Evolutionary conservation across 2,113 vertebrate genomes (phyloP).

Genomic region (Odocoileus virginianus): DNA sequence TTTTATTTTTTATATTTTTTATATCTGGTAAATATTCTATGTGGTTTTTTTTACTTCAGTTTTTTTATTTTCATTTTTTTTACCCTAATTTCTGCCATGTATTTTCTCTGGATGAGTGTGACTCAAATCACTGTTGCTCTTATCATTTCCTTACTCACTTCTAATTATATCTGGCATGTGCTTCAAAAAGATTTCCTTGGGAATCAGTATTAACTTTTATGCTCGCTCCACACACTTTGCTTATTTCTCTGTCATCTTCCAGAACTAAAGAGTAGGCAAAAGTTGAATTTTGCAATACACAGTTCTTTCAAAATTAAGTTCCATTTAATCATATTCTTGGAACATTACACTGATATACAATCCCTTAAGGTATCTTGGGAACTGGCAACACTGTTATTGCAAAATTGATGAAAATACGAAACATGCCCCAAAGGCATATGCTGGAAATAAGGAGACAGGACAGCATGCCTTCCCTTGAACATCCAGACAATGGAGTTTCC

Average conservation of each 20-base stretch:
- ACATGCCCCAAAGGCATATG: background rate
- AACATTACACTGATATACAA: conserved; percentile 27
- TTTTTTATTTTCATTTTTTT: background rate
- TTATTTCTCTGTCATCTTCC: background rate
- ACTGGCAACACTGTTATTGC: conserved; percentile 43
- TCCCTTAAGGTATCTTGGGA: conserved; percentile 24
- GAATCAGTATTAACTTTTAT: background rate
- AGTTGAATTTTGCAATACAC: conserved; percentile 51
- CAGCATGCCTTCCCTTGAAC: background rate
- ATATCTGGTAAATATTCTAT: background rate
- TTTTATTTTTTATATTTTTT: background rate
- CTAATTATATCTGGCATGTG: background rate
- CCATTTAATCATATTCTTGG: conserved; percentile 45
- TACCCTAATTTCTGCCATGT: background rate
- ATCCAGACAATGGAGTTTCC: background rate
- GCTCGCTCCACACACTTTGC: background rate
- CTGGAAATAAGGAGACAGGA: background rate
- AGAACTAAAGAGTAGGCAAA: conserved; percentile 14
- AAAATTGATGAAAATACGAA: conserved; percentile 20
- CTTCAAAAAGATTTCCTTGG: background rate
- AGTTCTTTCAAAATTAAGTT: conserved; percentile 19
- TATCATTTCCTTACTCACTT: conserved; percentile 22
- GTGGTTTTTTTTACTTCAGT: background rate
- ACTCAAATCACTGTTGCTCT: background rate
- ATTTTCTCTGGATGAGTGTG: background rate